A percentile compares a stretch with the other conserved stretches of the same genome.
Evolutionary conservation across 92 coral and sea anemone genomes (phyloP).

Genomic region (Paragorgia papillata): DNA sequence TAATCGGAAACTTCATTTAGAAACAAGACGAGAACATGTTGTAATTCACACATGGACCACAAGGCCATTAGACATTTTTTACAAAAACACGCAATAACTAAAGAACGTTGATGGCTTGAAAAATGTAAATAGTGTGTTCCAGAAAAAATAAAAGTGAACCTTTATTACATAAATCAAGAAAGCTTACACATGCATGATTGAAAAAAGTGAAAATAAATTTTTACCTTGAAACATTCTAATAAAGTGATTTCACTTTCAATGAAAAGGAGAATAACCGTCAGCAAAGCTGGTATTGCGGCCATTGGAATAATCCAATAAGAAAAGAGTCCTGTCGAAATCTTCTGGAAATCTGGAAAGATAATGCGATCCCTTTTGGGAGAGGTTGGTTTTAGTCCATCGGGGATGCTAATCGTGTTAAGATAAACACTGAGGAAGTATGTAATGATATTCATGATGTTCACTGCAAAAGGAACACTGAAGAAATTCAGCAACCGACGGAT

Average conservation of each 20-base stretch:
- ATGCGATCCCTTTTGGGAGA: conserved; percentile 7
- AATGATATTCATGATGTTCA: conserved; percentile 20
- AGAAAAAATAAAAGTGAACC: too few relatives aligned
- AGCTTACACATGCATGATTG: too few relatives aligned
- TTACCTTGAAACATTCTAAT: conserved; percentile 40
- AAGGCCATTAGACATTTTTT: too few relatives aligned
- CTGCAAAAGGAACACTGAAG: conserved; percentile 40
- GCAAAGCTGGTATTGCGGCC: conserved; percentile 35
- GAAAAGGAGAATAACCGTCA: conserved; percentile 30
- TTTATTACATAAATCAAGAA: too few relatives aligned
- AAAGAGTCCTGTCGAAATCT: neutral
- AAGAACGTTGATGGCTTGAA: too few relatives aligned
- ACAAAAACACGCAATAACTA: too few relatives aligned
- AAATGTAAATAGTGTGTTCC: too few relatives aligned
- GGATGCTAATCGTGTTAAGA: conserved; percentile 18
- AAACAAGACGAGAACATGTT: too few relatives aligned
- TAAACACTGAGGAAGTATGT: conserved; percentile 20
- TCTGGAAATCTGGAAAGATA: conserved; percentile 9
- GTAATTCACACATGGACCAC: too few relatives aligned
- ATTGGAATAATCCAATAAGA: conserved; percentile 18
- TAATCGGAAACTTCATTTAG: too few relatives aligned
- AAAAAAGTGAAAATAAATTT: too few relatives aligned
- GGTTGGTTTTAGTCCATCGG: conserved; percentile 5
- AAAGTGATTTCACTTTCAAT: conserved; percentile 37
- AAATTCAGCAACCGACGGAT: conserved; percentile 29